phyloP scores from a whole-genome alignment of 1,140 invertebrate genomes.

The Calycopis cecrops region DNA sequence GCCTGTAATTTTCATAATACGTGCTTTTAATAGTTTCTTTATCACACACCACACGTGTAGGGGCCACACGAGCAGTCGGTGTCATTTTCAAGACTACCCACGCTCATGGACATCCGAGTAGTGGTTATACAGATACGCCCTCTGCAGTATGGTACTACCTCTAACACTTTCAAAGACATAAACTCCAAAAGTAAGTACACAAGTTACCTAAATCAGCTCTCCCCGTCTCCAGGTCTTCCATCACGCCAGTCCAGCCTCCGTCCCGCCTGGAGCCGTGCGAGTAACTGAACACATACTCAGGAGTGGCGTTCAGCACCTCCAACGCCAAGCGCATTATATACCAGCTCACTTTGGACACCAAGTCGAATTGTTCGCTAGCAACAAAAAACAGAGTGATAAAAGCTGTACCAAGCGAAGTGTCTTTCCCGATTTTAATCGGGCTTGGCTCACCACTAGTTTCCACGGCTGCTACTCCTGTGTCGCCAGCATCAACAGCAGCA shows the following conservation, averaged over 20 bases:
- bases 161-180: background rate
- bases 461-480: no score
- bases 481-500: no score
- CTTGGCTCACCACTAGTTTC: no score
- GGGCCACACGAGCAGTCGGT: no score
- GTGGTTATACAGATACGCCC: no score
- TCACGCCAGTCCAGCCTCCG: slow-evolving; percentile 62
- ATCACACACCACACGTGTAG: no score
- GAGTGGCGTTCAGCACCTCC: slow-evolving; percentile 53
- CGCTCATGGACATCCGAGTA: no score
- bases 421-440: no score
- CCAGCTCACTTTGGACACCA: slow-evolving; percentile 43
- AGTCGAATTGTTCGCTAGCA: background rate
- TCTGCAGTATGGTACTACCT: no score
- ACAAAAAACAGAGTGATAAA: background rate
- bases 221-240: slow-evolving; percentile 68
- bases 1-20: no score
- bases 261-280: slow-evolving; percentile 52
- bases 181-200: background rate
- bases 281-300: slow-evolving; percentile 47
- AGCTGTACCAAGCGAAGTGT: background rate
- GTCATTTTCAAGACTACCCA: no score
- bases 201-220: slow-evolving; percentile 70
- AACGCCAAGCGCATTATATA: slow-evolving; percentile 42
- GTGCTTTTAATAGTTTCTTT: no score